phyloP scores from a whole-genome alignment of 1,140 invertebrate genomes.

The Drosophila carrolli region DNA sequence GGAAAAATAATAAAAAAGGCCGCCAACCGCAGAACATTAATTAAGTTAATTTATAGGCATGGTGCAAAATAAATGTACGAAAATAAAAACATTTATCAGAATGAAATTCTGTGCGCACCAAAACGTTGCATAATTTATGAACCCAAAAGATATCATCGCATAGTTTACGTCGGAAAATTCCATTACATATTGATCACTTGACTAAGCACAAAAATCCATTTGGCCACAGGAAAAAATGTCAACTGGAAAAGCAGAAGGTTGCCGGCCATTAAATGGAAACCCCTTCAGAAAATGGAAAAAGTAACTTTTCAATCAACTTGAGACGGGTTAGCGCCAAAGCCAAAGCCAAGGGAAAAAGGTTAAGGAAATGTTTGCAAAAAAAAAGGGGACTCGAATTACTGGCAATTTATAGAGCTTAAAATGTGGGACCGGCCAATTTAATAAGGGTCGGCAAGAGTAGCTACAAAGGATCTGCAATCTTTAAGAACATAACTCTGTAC shows the following conservation, averaged over 20 bases:
- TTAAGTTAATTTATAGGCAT: slow-evolving; percentile 45
- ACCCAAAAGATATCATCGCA: slow-evolving; percentile 10
- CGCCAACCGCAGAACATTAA: slow-evolving; percentile 17
- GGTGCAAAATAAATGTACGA: slow-evolving; percentile 34
- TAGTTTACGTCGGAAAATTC: slow-evolving; percentile 21
- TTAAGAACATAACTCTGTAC: slow-evolving; percentile 28
- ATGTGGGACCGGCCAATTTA: slow-evolving; percentile 11
- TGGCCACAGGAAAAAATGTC: slow-evolving; percentile 29
- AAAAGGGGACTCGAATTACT: slow-evolving; percentile 40
- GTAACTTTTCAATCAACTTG: slow-evolving; percentile 79
- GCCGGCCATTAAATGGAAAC: slow-evolving; percentile 42
- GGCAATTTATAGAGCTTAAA: slow-evolving; percentile 16
- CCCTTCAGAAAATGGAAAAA: slow-evolving; percentile 44
- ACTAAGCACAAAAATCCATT: slow-evolving; percentile 43
- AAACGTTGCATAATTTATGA: slow-evolving; percentile 47
- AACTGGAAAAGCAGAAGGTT: slow-evolving; percentile 35
- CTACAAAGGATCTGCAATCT: slow-evolving; percentile 28
- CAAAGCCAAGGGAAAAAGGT: slow-evolving; percentile 23
- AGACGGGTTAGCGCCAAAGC: slow-evolving; percentile 55
- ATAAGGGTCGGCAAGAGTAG: slow-evolving; percentile 23
- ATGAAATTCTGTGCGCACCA: not conserved
- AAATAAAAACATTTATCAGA: slow-evolving; percentile 13
- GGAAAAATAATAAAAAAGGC: slow-evolving; percentile 42
- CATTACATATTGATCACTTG: slow-evolving; percentile 45
- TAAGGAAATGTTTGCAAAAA: not conserved